Evolutionary conservation across 1,140 invertebrate genomes (phyloP).

Genomic region (Wasmannia auropunctata): DNA sequence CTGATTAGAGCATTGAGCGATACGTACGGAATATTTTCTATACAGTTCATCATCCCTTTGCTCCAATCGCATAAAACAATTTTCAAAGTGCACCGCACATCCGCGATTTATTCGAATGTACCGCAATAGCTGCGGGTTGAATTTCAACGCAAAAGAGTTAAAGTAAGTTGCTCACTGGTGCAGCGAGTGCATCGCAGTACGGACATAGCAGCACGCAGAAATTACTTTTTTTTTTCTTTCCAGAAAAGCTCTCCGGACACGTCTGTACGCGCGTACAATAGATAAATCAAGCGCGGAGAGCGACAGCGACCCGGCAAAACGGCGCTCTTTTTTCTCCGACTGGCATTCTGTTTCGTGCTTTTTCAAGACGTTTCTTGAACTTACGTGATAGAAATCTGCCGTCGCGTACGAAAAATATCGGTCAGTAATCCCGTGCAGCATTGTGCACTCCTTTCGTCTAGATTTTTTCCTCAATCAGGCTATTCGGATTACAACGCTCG

Average conservation of each 20-base stretch:
- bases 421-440: constrained; percentile 16
- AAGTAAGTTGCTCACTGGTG: constrained; percentile 20
- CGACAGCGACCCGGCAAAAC: constrained; percentile 24
- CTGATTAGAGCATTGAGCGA: background rate
- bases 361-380: constrained; percentile 15
- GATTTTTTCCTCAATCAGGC: constrained; percentile 37
- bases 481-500: constrained; percentile 20
- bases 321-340: constrained; percentile 33
- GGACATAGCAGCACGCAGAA: constrained; percentile 2
- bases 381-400: constrained; percentile 23
- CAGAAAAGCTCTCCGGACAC: background rate
- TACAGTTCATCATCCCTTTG: background rate
- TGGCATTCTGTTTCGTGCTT: constrained; percentile 2
- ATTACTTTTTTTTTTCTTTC: constrained; percentile 19
- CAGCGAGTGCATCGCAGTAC: background rate
- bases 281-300: constrained; percentile 45
- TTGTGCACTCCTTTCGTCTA: constrained; percentile 31
- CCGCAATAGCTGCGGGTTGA: constrained; percentile 3
- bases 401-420: constrained; percentile 17
- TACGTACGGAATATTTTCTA: background rate
- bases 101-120: background rate
- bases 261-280: background rate
- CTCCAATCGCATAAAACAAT: constrained; percentile 14
- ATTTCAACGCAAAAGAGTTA: constrained; percentile 14
- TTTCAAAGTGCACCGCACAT: background rate